A percentile compares a stretch with the other conserved stretches of the same genome.
Conservation (phyloP, 2,797 vertebrate species). For the Clarias laeviceps region DNA sequence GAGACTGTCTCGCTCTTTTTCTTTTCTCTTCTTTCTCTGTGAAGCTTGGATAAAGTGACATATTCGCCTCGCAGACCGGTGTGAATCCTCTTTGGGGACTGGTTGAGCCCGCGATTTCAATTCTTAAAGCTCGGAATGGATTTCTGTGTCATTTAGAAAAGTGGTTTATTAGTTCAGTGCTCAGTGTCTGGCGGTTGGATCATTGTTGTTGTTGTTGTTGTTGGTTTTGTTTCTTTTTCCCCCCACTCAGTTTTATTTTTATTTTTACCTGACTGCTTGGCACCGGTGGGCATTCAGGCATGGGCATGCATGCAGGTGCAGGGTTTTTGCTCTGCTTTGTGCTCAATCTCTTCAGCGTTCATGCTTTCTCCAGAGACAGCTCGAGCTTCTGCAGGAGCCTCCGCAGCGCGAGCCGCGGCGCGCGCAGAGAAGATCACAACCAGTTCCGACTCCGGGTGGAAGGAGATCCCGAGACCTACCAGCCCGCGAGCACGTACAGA, state of each 20-base stretch:
- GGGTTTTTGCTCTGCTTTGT: conserved; percentile 77
- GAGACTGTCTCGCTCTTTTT: neutral
- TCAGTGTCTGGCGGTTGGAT: neutral
- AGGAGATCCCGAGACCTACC: conserved; percentile 90
- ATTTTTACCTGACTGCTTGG: neutral
- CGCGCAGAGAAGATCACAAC: conserved; percentile 87
- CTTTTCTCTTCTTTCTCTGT: neutral
- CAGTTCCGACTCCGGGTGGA: conserved; percentile 93
- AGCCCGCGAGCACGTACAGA: conserved; percentile 89
- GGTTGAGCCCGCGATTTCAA: neutral
- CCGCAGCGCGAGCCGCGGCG: conserved; percentile 86
- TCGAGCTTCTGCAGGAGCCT: conserved; percentile 89
- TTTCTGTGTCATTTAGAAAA: conserved; percentile 2
- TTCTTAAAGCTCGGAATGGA: conserved; percentile 2
- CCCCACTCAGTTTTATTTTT: neutral
- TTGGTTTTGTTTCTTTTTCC: neutral
- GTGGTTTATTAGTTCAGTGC: conserved; percentile 11
- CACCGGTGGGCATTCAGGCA: conserved; percentile 58
- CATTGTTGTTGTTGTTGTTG: neutral
- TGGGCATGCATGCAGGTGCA: conserved; percentile 73
- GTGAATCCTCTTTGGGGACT: neutral
- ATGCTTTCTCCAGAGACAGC: conserved; percentile 77
- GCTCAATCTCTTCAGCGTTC: conserved; percentile 73
- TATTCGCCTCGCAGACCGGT: neutral
- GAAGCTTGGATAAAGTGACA: conserved; percentile 2